Base-by-base conservation (phyloP, 2,888 invertebrate species). In the Endotricha flammealis region DNA sequence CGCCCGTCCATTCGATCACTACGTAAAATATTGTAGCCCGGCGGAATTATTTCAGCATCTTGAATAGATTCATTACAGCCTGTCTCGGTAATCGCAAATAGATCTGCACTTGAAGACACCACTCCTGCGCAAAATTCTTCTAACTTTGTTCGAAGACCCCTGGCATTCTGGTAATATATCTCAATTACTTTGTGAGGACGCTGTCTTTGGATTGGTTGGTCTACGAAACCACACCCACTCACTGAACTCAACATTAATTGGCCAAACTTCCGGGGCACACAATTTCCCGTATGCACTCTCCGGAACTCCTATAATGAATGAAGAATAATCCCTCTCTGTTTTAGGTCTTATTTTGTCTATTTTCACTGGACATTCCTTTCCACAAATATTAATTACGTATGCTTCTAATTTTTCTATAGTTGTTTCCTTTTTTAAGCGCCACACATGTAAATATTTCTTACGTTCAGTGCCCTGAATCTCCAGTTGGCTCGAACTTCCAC, bases 101-200 rank as follows among this genome's bases (percentile, higher is more conserved):
- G 10, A 25, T 34, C 34, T 20, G 34, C 28, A 4, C n/a, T 12
- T n/a, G 17, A 7, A 4, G 12, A 9, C 1, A 13, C 12, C 4
- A 36, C 3, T 11, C 9, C 25, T 3, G 3, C 10, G 2, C 14
- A 12, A 31, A 36, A 36, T 5, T 31, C 13, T 1, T 36, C 27
- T 12, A 36, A 12, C 12, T 36, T 36, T 9, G 31, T 36, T 3
- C 30, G 36, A 4, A 36, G 20, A 2, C 36, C 36, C 20, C 36
- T 25, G 4, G 27, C 31, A 12, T 27, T 36, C 11, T 36, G 36
- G 13, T 36, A 36, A 8, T 9, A 31, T 7, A 37, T 9, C 8
- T 32, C 37, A 10, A 37, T 25, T 4, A 4, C 1, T 29, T 20
- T 31, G 4, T 28, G 8, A 29, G 10, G 16, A 7, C 7, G 10